Conservation (phyloP, 2,113 vertebrate species). For the Columba livia region DNA sequence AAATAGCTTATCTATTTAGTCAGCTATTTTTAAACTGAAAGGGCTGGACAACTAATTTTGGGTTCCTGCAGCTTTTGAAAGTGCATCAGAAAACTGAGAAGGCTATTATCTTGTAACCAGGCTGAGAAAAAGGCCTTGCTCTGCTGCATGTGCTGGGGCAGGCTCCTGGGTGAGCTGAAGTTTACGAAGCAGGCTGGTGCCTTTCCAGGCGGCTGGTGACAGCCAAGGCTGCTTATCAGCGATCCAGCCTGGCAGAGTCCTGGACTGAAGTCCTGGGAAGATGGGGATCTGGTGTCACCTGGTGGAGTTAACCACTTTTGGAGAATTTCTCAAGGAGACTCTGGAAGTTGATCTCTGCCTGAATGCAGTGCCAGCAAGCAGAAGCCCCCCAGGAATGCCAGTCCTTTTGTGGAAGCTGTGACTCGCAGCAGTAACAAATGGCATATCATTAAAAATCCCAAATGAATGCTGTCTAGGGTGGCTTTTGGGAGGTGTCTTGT, state of each 20-base stretch:
- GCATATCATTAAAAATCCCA: not conserved
- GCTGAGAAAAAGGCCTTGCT: rapidly evolving
- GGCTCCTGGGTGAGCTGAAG: not conserved
- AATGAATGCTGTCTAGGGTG: not conserved
- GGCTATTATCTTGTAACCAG: not conserved
- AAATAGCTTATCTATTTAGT: not conserved
- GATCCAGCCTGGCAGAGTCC: not conserved
- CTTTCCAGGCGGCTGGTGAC: not conserved
- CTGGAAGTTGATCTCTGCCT: not conserved
- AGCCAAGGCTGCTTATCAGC: not conserved
- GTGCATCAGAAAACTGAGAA: not conserved
- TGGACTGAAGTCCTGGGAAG: not conserved
- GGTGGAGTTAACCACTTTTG: rapidly evolving
- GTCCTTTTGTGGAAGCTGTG: not conserved
- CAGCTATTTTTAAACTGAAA: not conserved
- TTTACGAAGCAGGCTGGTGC: not conserved
- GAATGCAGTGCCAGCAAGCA: not conserved
- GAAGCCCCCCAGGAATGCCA: not conserved
- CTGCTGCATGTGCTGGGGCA: rapidly evolving
- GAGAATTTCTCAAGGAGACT: not conserved
- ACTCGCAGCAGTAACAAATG: not conserved
- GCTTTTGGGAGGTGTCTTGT: not conserved
- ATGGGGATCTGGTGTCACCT: rapidly evolving
- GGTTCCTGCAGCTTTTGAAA: not conserved
- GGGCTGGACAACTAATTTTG: not conserved